Percentiles rank a stretch among this genome's conserved stretches.
These are phyloP conservation scores for Lepidurus arcticus DNA, from an alignment of 1,140 invertebrate genomes.

Conservation along the genomic window DNA sequence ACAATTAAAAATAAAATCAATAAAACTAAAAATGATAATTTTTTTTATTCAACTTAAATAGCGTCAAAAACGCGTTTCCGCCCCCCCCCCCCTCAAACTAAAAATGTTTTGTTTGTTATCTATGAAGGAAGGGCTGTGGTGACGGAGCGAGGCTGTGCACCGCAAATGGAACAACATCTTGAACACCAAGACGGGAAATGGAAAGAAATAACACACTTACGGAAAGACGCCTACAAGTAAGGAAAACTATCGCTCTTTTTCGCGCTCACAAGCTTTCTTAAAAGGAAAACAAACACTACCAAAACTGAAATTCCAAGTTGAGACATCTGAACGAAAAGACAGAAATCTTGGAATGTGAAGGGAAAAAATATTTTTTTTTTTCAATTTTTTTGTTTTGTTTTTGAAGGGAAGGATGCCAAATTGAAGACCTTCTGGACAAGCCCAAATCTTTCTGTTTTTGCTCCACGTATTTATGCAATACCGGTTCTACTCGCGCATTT, in stretches of 20 bases:
- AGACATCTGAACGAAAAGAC: too few species aligned
- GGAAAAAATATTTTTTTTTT: neutral
- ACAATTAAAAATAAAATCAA: too few species aligned
- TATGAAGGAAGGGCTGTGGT: constrained; percentile 56
- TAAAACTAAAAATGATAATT: too few species aligned
- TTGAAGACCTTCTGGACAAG: constrained; percentile 44
- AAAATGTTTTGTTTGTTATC: constrained; percentile 26
- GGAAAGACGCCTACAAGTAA: constrained; percentile 53
- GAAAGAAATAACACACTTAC: constrained; percentile 54
- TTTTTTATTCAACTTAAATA: neutral
- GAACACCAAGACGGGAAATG: constrained; percentile 53
- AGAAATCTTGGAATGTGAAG: neutral
- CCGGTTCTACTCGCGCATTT: constrained; percentile 43
- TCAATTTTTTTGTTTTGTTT: neutral
- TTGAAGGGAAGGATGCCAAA: constrained; percentile 54
- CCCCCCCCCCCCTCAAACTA: too few species aligned
- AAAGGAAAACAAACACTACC: neutral
- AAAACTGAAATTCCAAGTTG: too few species aligned
- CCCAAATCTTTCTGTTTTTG: constrained; percentile 61
- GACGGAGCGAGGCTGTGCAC: constrained; percentile 62
- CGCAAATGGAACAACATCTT: constrained; percentile 59
- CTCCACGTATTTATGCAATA: constrained; percentile 58
- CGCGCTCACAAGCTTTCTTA: neutral
- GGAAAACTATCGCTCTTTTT: neutral
- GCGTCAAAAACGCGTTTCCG: neutral